A percentile compares a stretch with the other conserved stretches of the same genome.
phyloP scores from a whole-genome alignment of 2,113 vertebrate genomes.

The Pelusios castaneus region DNA sequence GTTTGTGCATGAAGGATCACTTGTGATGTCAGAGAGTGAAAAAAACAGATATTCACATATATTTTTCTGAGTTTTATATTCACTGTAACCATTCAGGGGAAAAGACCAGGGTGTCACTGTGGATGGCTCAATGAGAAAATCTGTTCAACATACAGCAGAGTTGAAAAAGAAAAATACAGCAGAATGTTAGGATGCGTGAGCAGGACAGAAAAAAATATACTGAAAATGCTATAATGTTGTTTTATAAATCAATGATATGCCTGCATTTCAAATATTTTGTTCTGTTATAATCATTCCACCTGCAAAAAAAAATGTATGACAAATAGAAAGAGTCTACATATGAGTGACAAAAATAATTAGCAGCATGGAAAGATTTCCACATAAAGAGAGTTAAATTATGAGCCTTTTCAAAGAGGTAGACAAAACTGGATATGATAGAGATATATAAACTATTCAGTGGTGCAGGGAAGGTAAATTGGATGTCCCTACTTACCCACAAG shows the following conservation, averaged over 20 bases:
- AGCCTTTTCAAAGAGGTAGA: not conserved
- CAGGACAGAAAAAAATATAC: not conserved
- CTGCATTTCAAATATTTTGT: not conserved
- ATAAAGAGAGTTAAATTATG: not conserved
- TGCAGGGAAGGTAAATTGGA: not conserved
- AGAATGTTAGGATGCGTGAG: not conserved
- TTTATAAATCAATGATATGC: not conserved
- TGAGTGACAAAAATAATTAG: not conserved
- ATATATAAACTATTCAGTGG: not conserved
- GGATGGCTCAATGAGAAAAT: not conserved
- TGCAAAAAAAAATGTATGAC: not conserved
- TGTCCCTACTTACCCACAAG: rapidly evolving
- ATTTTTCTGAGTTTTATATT: not conserved
- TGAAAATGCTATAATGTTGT: not conserved
- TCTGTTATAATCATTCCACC: not conserved
- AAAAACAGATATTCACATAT: not conserved
- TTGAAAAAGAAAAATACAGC: not conserved
- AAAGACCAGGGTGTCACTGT: not conserved
- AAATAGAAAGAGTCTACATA: not conserved
- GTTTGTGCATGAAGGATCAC: not conserved
- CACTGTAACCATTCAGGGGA: not conserved
- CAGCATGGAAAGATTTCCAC: not conserved
- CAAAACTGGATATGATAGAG: not conserved
- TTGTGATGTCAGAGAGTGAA: not conserved
- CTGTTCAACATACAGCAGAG: not conserved